Evolutionary conservation across 2,797 vertebrate genomes (phyloP).

Genomic region (Lindbergichthys nudifrons): DNA sequence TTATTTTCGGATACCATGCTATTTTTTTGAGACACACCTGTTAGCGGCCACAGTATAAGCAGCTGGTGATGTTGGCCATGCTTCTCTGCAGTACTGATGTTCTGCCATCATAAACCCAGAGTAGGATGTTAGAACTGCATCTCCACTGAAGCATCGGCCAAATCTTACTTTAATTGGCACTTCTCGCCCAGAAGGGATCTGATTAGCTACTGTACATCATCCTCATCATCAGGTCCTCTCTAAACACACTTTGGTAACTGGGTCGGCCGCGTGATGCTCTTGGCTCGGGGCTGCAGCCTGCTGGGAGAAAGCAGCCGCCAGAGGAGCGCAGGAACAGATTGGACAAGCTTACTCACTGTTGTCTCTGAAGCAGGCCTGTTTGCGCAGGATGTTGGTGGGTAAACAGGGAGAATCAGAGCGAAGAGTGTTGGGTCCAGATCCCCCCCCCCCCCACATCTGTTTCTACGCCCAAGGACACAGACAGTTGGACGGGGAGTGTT

Average conservation of each 20-base stretch:
- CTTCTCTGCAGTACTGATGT: conserved; percentile 2
- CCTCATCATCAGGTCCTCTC: conserved; percentile 37
- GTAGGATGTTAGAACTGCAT: too few species aligned
- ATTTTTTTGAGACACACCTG: conserved; percentile 41
- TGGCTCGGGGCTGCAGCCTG: conserved; percentile 49
- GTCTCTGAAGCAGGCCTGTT: conserved; percentile 68
- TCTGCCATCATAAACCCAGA: conserved; percentile 4
- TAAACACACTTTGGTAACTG: conserved; percentile 51
- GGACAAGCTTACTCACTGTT: conserved; percentile 76
- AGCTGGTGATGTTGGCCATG: conserved; percentile 6
- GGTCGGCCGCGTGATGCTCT: conserved; percentile 50
- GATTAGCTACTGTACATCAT: conserved; percentile 31
- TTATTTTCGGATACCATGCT: conserved; percentile 2
- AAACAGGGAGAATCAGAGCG: conserved; percentile 70
- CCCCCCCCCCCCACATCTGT: conserved; percentile 32
- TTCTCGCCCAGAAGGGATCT: conserved; percentile 30
- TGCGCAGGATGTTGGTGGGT: conserved; percentile 79
- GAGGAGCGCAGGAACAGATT: conserved; percentile 72
- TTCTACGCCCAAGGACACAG: conserved; percentile 57
- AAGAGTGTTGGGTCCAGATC: conserved; percentile 40
- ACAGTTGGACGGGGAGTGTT: conserved; percentile 36
- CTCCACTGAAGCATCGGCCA: not conserved
- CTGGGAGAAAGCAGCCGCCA: conserved; percentile 67
- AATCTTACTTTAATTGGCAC: conserved; percentile 7
- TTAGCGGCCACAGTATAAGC: conserved; percentile 14